A percentile compares a stretch with the other conserved stretches of the same genome.
These are phyloP conservation scores for Daktulosphaira vitifoliae DNA, from an alignment of 1,140 invertebrate genomes.

Conservation along the genomic window DNA sequence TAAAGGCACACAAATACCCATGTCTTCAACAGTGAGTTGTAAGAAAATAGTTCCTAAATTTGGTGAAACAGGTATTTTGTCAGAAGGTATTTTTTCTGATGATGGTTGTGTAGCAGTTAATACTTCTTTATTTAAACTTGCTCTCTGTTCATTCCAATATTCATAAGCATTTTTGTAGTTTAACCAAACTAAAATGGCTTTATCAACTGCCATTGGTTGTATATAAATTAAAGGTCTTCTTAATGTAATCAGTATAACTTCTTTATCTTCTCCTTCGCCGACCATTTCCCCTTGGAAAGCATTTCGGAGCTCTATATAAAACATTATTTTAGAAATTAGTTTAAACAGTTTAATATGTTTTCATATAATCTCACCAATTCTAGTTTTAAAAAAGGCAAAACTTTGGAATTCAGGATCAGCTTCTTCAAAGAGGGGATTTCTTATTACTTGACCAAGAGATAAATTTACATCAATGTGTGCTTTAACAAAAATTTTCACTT, in stretches of 20 bases:
- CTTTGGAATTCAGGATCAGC: slow-evolving; percentile 94
- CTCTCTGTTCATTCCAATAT: slow-evolving; percentile 94
- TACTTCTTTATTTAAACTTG: slow-evolving; percentile 78
- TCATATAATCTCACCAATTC: slow-evolving; percentile 53
- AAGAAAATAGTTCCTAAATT: slow-evolving; percentile 84
- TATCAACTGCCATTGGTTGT: slow-evolving; percentile 91
- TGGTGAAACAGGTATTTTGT: slow-evolving; percentile 62
- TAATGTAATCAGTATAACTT: slow-evolving; percentile 85
- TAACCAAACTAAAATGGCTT: slow-evolving; percentile 92
- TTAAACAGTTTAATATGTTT: neutral
- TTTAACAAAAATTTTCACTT: slow-evolving; percentile 80
- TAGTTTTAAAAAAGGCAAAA: slow-evolving; percentile 93
- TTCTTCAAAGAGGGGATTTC: slow-evolving; percentile 91
- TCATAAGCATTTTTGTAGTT: slow-evolving; percentile 99
- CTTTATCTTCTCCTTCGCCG: slow-evolving; percentile 64
- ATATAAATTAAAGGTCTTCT: slow-evolving; percentile 87
- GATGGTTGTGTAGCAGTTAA: slow-evolving; percentile 69
- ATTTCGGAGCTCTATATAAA: slow-evolving; percentile 58
- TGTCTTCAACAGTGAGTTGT: slow-evolving; percentile 90
- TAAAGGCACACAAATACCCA: slow-evolving; percentile 90
- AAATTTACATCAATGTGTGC: slow-evolving; percentile 91
- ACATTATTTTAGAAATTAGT: neutral
- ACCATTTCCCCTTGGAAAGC: slow-evolving; percentile 86
- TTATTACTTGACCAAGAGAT: slow-evolving; percentile 84
- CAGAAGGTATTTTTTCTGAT: slow-evolving; percentile 65